These are phyloP conservation scores for Aplidium turbinatum DNA, from an alignment of 23 tunicate species.

Conservation along the genomic window DNA sequence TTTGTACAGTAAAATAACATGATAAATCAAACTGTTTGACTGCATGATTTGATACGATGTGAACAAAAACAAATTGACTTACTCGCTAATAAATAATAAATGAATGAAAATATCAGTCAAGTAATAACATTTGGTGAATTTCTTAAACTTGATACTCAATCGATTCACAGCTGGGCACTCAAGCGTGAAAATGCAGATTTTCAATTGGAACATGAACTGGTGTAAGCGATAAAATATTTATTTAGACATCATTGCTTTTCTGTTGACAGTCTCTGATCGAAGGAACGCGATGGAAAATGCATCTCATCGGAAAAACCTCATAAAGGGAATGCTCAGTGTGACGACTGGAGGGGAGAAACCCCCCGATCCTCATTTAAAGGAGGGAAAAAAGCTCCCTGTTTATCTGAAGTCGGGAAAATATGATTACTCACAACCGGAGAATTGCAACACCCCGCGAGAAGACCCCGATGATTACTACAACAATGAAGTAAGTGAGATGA, in stretches of 20 bases:
- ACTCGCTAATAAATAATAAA: background rate
- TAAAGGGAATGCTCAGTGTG: conserved; percentile 81
- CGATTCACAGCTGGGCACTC: background rate
- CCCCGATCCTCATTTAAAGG: conserved; percentile 76
- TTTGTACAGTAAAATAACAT: too few species aligned
- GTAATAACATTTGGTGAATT: background rate
- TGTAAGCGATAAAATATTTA: background rate
- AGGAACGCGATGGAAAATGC: conserved; percentile 73
- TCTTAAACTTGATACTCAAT: too few species aligned
- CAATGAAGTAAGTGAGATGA: conserved; percentile 38
- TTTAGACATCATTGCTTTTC: background rate
- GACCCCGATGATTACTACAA: conserved; percentile 77
- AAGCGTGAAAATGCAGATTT: background rate
- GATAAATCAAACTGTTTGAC: too few species aligned
- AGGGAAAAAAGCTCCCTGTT: conserved; percentile 78
- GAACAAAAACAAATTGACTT: too few species aligned
- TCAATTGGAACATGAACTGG: background rate
- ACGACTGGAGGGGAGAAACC: conserved; percentile 72
- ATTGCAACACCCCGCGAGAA: conserved; percentile 44
- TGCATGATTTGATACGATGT: too few species aligned
- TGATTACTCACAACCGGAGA: conserved; percentile 34
- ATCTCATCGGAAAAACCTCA: conserved; percentile 65
- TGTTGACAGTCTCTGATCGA: conserved; percentile 69
- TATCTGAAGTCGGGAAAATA: conserved; percentile 44
- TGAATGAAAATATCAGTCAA: background rate